Evolutionary conservation across 2,888 invertebrate genomes (phyloP).

Genomic region (Agonopterix heracliana): DNA sequence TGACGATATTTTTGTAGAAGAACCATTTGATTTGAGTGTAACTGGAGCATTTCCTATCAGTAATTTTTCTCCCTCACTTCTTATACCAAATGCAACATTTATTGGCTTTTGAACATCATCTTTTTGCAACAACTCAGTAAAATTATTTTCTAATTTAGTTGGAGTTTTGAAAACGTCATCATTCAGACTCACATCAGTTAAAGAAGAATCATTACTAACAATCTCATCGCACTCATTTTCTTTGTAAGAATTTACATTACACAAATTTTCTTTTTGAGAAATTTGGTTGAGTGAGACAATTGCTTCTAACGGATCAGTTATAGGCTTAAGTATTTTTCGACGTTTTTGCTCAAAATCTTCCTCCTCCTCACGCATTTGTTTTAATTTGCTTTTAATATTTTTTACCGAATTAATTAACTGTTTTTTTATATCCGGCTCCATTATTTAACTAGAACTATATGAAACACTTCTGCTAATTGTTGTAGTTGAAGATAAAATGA

Average conservation of each 20-base stretch:
- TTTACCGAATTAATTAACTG: slow-evolving; percentile 6
- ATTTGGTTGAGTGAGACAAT: not conserved
- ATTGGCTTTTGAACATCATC: too few relatives aligned
- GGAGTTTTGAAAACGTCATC: too few relatives aligned
- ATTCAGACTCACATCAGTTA: too few relatives aligned
- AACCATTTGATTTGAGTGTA: not conserved
- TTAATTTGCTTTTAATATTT: slow-evolving; percentile 5
- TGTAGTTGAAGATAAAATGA: too few relatives aligned
- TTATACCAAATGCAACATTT: not conserved
- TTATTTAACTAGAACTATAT: not conserved
- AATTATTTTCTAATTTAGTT: too few relatives aligned
- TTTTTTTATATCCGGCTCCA: slow-evolving; percentile 1
- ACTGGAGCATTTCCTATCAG: not conserved
- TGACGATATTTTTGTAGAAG: too few relatives aligned
- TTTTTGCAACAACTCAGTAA: too few relatives aligned
- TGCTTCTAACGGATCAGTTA: slow-evolving; percentile 2
- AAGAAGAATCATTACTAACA: too few relatives aligned
- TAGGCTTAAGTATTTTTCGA: slow-evolving; percentile 4
- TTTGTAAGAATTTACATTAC: too few relatives aligned
- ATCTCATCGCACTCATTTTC: too few relatives aligned
- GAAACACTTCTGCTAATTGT: too few relatives aligned
- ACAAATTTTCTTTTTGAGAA: too few relatives aligned
- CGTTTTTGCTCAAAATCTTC: not conserved
- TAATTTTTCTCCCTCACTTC: not conserved
- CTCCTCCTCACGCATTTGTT: slow-evolving; percentile 1